Conservation (phyloP, 2,888 invertebrate genomes). For the Agrotis ipsilon region DNA sequence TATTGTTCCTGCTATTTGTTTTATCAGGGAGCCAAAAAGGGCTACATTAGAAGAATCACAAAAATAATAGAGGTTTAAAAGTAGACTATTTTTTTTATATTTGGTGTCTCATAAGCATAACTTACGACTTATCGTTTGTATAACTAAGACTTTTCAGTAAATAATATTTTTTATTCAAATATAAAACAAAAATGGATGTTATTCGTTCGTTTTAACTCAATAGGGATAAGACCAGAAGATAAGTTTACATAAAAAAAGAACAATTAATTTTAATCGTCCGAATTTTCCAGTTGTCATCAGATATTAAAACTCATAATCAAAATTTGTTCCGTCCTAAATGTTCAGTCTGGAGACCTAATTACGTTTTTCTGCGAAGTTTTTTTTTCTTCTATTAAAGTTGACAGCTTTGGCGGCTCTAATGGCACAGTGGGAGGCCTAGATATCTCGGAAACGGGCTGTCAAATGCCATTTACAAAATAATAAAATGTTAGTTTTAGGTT, state of each 20-base stretch:
- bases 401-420: slow-evolving; percentile 31
- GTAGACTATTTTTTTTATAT: too few species aligned
- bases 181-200: too few species aligned
- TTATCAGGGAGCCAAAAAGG: too few species aligned
- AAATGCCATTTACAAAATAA: slow-evolving; percentile 36
- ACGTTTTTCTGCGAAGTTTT: slow-evolving; percentile 30
- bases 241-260: slow-evolving; percentile 5
- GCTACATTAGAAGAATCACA: too few species aligned
- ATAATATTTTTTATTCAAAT: too few species aligned
- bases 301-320: slow-evolving; percentile 25
- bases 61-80: too few species aligned
- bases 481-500: slow-evolving; percentile 38
- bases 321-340: slow-evolving; percentile 24
- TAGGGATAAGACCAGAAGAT: background rate
- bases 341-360: slow-evolving; percentile 27
- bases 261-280: slow-evolving; percentile 17
- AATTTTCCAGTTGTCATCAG: slow-evolving; percentile 29
- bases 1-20: too few species aligned
- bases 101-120: too few species aligned
- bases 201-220: background rate
- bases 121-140: too few species aligned
- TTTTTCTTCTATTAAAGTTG: slow-evolving; percentile 32
- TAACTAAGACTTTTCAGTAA: too few species aligned
- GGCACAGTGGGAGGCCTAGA: slow-evolving; percentile 39
- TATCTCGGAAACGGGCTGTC: slow-evolving; percentile 32